A percentile compares a stretch with the other conserved stretches of the same genome.
Conservation (phyloP, 2,113 vertebrate genomes). For the Cavia aperea region DNA sequence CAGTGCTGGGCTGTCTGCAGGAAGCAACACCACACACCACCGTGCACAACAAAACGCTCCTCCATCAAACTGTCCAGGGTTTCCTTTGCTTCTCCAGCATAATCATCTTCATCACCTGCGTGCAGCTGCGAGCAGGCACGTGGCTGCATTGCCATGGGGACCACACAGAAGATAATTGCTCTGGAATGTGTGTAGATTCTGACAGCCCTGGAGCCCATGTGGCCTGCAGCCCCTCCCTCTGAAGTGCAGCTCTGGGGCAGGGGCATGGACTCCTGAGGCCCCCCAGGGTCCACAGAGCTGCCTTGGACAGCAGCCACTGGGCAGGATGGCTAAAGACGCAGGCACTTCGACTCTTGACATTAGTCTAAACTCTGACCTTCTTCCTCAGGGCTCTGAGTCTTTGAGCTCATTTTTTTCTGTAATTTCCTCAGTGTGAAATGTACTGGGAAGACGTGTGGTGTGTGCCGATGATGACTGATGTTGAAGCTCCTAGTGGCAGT, state of each 20-base stretch:
- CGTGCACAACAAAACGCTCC: neutral
- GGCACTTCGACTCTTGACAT: neutral
- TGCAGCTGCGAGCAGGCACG: neutral
- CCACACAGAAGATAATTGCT: constrained; percentile 23
- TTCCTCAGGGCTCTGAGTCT: neutral
- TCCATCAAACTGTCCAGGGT: neutral
- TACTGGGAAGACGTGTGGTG: neutral
- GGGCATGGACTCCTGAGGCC: neutral
- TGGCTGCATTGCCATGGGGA: constrained; percentile 39
- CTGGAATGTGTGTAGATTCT: neutral
- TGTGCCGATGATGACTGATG: neutral
- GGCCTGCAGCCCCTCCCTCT: neutral
- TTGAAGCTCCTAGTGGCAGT: neutral
- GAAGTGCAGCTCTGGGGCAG: neutral
- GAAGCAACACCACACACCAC: neutral
- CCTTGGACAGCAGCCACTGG: neutral
- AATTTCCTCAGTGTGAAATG: neutral
- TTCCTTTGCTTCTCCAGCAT: neutral
- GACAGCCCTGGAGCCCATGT: neutral
- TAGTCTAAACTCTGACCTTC: neutral
- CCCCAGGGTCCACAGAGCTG: neutral
- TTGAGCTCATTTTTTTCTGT: neutral
- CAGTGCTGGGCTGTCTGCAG: neutral
- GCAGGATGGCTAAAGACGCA: neutral
- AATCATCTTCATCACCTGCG: neutral